These are phyloP conservation scores for Anarhynchus alexandrinus DNA, from an alignment of 2,113 vertebrate species.

Conservation along the genomic window DNA sequence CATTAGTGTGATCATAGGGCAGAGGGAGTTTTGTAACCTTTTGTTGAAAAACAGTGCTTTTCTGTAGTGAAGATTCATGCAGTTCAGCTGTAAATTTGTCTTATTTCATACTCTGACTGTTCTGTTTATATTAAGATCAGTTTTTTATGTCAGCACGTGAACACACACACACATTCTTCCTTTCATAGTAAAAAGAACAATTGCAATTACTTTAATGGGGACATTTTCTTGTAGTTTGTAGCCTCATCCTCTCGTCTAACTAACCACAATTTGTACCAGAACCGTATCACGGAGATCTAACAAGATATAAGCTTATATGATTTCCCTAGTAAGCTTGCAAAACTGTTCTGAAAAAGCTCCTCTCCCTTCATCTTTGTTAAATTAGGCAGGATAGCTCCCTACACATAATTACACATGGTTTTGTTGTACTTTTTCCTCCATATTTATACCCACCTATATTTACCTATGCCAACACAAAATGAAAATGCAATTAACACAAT, in stretches of 20 bases:
- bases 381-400: background rate
- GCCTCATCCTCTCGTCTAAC: background rate
- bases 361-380: background rate
- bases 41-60: background rate
- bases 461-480: background rate
- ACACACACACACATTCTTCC: background rate
- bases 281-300: background rate
- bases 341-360: background rate
- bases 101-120: background rate
- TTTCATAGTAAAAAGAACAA: background rate
- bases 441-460: background rate
- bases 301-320: background rate
- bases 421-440: background rate
- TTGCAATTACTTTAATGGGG: background rate
- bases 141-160: background rate
- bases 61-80: background rate
- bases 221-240: background rate
- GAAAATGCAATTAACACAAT: background rate
- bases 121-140: background rate
- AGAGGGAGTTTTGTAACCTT: background rate
- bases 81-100: background rate
- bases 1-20: background rate
- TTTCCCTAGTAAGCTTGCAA: background rate
- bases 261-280: background rate
- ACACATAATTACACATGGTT: background rate